These are phyloP conservation scores for Helleia helle DNA, from an alignment of 2,888 invertebrate species.

Conservation along the genomic window DNA sequence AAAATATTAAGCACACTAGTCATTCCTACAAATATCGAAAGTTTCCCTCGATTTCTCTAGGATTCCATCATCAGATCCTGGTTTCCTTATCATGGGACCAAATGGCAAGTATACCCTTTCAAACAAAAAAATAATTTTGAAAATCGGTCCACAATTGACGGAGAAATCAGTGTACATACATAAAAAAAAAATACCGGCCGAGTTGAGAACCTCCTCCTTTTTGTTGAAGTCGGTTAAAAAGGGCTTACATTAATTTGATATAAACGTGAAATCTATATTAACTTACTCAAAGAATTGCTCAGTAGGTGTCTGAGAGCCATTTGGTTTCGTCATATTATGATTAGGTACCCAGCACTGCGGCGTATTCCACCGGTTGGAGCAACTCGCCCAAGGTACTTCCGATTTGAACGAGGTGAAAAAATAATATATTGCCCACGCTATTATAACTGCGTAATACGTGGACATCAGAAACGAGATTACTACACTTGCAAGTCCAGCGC, in stretches of 20 bases:
- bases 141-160: too few relatives aligned
- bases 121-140: too few relatives aligned
- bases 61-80: too few relatives aligned
- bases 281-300: constrained; percentile 95
- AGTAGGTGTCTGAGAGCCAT: constrained; percentile 86
- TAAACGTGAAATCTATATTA: not conserved
- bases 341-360: constrained; percentile 86
- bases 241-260: not conserved
- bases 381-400: constrained; percentile 92
- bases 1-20: too few relatives aligned
- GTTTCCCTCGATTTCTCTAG: too few relatives aligned
- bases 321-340: constrained; percentile 79
- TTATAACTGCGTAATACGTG: constrained; percentile 96
- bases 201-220: too few relatives aligned
- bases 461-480: constrained; percentile 96
- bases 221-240: too few relatives aligned
- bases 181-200: too few relatives aligned
- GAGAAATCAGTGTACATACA: too few relatives aligned
- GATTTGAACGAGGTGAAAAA: constrained; percentile 92
- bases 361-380: constrained; percentile 90
- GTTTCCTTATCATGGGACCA: too few relatives aligned
- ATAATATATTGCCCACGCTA: constrained; percentile 95
- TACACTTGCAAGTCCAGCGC: constrained; percentile 94
- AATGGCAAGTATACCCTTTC: too few relatives aligned
- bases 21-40: too few relatives aligned